phyloP scores from a whole-genome alignment of 2,797 vertebrate species.

The Micrastur ruficollis region DNA sequence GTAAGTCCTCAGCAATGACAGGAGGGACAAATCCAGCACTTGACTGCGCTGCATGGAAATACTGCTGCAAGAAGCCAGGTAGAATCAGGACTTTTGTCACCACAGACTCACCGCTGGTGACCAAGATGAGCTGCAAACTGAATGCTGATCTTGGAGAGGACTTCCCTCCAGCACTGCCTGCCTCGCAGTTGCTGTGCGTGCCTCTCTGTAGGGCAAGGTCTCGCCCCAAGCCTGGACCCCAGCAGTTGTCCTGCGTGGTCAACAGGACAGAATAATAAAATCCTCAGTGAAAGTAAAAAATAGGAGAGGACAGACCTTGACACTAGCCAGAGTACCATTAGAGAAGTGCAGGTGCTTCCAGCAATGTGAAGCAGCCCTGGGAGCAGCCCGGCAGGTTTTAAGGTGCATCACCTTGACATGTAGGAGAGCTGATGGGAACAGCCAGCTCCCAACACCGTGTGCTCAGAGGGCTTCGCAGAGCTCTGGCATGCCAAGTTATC shows the following conservation, averaged over 20 bases:
- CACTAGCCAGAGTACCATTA: background rate
- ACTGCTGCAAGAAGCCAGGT: rapidly evolving
- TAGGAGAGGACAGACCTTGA: background rate
- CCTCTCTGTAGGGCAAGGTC: background rate
- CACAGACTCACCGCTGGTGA: background rate
- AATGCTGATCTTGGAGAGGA: too few species aligned
- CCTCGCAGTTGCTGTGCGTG: rapidly evolving
- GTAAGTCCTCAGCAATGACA: rapidly evolving
- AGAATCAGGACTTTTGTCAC: background rate
- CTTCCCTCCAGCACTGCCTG: background rate
- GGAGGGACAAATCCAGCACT: background rate
- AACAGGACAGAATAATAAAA: background rate
- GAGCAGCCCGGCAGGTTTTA: background rate
- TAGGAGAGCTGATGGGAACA: background rate
- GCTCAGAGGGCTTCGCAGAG: rapidly evolving
- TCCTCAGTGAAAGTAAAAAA: background rate
- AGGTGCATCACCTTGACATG: rapidly evolving
- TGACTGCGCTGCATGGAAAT: background rate
- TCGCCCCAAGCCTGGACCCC: background rate
- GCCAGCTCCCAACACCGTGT: rapidly evolving
- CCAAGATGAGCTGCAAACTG: background rate
- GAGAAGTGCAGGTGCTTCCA: background rate
- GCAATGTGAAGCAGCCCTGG: rapidly evolving
- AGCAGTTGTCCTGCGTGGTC: background rate
- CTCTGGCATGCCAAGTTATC: rapidly evolving